These are phyloP conservation scores for Mimas tiliae DNA, from an alignment of 2,888 invertebrate genomes.

Conservation along the genomic window DNA sequence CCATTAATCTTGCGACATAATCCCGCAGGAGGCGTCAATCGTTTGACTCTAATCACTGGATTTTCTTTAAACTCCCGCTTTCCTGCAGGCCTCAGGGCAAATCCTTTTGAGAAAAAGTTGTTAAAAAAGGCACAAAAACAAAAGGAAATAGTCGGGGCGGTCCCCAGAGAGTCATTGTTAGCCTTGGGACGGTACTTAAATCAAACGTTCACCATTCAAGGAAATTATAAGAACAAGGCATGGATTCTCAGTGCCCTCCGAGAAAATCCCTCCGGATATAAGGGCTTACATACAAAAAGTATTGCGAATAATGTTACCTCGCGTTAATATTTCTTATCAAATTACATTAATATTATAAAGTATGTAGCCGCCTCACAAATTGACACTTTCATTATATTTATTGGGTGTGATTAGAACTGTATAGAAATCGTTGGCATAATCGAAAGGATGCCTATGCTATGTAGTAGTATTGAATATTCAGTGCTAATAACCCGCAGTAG, in stretches of 20 bases:
- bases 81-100: constrained; percentile 64
- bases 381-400: not conserved
- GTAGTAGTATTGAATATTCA: too few species aligned
- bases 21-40: constrained; percentile 68
- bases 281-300: constrained; percentile 64
- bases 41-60: constrained; percentile 71
- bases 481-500: too few species aligned
- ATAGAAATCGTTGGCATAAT: not conserved
- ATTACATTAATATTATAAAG: not conserved
- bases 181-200: constrained; percentile 82
- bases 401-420: not conserved
- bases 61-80: constrained; percentile 68
- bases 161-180: constrained; percentile 73
- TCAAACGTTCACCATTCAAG: constrained; percentile 82
- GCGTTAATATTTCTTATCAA: constrained; percentile 43
- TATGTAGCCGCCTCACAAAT: not conserved
- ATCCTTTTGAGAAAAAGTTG: constrained; percentile 75
- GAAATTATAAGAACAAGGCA: constrained; percentile 80
- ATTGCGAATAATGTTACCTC: constrained; percentile 61
- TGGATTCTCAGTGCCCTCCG: constrained; percentile 64
- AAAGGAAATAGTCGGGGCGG: constrained; percentile 81
- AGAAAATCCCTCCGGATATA: constrained; percentile 66
- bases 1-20: constrained; percentile 69
- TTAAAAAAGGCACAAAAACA: constrained; percentile 79
- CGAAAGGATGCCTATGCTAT: too few species aligned